A percentile compares a stretch with the other conserved stretches of the same genome.
Evolutionary conservation across 2,797 vertebrate genomes (phyloP).

Genomic region (Sebastes dallii): DNA sequence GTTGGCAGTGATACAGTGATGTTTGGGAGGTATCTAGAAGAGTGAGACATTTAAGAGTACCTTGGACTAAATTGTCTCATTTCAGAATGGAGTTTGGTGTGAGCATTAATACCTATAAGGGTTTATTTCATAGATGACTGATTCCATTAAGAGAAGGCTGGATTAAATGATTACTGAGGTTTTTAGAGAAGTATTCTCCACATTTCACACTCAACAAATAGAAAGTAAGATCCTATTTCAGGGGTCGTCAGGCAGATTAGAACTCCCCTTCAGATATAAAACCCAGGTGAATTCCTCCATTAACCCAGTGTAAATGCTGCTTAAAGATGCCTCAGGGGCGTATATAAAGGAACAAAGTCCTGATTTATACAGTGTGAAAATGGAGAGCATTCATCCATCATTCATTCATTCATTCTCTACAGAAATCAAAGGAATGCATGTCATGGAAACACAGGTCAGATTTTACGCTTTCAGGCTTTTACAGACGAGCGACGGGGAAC

Average conservation of each 20-base stretch:
- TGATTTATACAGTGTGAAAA: slow-evolving; percentile 9
- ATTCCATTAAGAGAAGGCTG: not conserved
- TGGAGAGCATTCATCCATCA: not conserved
- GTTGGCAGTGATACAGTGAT: not conserved
- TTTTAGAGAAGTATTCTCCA: not conserved
- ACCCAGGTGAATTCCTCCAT: slow-evolving; percentile 9
- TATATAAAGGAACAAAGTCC: slow-evolving; percentile 13
- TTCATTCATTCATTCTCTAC: slow-evolving; percentile 18
- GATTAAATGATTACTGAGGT: not conserved
- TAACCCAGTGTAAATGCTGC: not conserved
- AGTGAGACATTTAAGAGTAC: not conserved
- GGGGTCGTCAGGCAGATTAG: not conserved
- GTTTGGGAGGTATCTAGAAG: not conserved
- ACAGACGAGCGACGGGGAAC: slow-evolving; percentile 12
- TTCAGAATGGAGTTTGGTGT: not conserved
- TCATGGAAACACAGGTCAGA: slow-evolving; percentile 59
- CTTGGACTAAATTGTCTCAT: not conserved
- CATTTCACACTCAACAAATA: not conserved
- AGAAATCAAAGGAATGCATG: slow-evolving; percentile 50
- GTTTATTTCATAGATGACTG: not conserved
- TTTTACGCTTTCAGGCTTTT: slow-evolving; percentile 53
- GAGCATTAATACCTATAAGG: not conserved
- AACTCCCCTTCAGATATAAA: not conserved
- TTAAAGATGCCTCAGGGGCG: not conserved
- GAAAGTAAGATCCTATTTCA: not conserved